phyloP scores from a whole-genome alignment of 2,113 vertebrate species.

The Macaca fascicularis region DNA sequence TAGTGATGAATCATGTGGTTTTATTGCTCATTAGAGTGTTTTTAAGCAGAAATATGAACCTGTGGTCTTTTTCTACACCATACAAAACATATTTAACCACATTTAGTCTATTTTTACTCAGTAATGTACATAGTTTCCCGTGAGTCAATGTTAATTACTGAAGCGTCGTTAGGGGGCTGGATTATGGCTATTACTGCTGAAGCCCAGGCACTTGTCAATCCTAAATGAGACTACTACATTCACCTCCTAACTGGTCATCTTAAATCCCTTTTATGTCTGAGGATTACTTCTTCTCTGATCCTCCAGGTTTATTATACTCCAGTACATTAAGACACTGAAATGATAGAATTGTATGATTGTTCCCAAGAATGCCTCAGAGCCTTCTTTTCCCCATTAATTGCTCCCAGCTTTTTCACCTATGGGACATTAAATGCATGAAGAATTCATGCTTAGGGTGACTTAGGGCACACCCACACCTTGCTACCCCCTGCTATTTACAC shows the following conservation, averaged over 20 bases:
- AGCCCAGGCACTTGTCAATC: neutral
- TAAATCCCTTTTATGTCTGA: neutral
- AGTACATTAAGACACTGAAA: neutral
- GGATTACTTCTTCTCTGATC: neutral
- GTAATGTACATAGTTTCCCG: neutral
- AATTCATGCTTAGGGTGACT: no score
- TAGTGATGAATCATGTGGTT: neutral
- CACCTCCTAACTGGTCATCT: neutral
- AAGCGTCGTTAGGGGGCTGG: neutral
- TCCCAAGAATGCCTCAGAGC: neutral
- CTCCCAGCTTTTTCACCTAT: neutral
- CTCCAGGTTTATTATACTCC: neutral
- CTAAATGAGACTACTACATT: neutral
- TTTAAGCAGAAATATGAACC: constrained; percentile 2
- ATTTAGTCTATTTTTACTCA: neutral
- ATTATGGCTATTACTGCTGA: neutral
- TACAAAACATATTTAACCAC: neutral
- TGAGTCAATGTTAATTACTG: neutral
- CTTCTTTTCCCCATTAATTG: neutral
- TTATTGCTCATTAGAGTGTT: neutral
- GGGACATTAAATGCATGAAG: neutral
- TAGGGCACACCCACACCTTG: neutral
- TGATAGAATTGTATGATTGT: neutral
- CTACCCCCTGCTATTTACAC: neutral
- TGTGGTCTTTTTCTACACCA: neutral